phyloP scores from a whole-genome alignment of 2,113 vertebrate genomes.

The Pteronura brasiliensis region DNA sequence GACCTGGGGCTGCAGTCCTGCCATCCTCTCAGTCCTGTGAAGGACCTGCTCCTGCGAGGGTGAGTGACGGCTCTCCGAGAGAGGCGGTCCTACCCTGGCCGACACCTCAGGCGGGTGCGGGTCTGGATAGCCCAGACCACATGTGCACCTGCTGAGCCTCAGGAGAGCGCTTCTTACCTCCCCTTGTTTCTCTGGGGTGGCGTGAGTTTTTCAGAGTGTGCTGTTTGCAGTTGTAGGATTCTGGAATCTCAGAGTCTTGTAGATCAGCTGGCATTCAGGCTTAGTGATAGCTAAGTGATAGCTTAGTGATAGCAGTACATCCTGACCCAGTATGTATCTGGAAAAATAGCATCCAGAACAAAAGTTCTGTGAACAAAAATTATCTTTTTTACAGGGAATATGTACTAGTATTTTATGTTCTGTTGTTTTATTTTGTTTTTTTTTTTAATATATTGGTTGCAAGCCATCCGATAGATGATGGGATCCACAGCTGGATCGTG shows the following conservation, averaged over 20 bases:
- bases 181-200: not conserved
- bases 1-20: not conserved
- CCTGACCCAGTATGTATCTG: not conserved
- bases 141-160: not conserved
- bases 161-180: fast-evolving
- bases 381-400: not conserved
- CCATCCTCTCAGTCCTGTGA: not conserved
- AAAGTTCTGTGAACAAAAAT: not conserved
- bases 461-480: not conserved
- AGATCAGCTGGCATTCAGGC: not conserved
- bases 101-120: no score
- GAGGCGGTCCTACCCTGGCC: not conserved
- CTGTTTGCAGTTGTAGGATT: not conserved
- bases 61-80: not conserved
- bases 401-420: not conserved
- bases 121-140: not conserved
- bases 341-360: not conserved
- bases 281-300: not conserved
- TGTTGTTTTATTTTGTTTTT: not conserved
- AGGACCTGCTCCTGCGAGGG: not conserved
- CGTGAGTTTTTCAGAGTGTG: not conserved
- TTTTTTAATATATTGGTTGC: not conserved
- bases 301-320: not conserved
- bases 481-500: not conserved
- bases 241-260: not conserved